phyloP scores from a whole-genome alignment of 2,797 vertebrate genomes.

The Oreortyx pictus region DNA sequence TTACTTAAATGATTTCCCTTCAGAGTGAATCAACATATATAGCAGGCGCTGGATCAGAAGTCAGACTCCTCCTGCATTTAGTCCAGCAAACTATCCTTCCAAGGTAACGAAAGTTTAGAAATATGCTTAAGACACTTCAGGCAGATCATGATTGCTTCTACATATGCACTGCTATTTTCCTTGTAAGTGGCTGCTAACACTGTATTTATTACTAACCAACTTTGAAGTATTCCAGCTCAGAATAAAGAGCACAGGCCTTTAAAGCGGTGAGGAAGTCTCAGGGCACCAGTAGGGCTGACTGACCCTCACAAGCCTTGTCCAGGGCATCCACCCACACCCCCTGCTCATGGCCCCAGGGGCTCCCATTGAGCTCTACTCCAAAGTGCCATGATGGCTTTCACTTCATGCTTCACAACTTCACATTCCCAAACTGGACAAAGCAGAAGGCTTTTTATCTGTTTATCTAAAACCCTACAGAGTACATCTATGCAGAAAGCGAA shows the following conservation, averaged over 20 bases:
- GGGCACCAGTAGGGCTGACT: neutral
- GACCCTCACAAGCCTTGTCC: neutral
- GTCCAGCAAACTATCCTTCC: neutral
- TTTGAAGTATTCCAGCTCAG: neutral
- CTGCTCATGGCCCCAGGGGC: neutral
- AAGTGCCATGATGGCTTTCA: neutral
- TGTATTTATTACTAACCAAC: neutral
- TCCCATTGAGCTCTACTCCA: neutral
- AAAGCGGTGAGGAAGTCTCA: neutral
- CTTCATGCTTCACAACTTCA: neutral
- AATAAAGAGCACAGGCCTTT: fast-evolving
- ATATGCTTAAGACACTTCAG: neutral
- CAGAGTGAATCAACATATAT: neutral
- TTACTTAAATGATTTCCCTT: neutral
- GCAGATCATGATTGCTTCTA: neutral
- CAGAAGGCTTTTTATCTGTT: neutral
- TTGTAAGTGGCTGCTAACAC: neutral
- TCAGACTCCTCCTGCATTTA: neutral
- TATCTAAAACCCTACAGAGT: neutral
- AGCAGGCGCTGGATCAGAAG: neutral
- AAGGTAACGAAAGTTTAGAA: neutral
- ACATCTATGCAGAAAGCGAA: neutral
- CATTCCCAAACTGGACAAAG: neutral
- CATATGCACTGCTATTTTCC: neutral
- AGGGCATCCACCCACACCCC: neutral